Conservation (phyloP, 2,888 invertebrate genomes). For the Tupiocoris notatus region DNA sequence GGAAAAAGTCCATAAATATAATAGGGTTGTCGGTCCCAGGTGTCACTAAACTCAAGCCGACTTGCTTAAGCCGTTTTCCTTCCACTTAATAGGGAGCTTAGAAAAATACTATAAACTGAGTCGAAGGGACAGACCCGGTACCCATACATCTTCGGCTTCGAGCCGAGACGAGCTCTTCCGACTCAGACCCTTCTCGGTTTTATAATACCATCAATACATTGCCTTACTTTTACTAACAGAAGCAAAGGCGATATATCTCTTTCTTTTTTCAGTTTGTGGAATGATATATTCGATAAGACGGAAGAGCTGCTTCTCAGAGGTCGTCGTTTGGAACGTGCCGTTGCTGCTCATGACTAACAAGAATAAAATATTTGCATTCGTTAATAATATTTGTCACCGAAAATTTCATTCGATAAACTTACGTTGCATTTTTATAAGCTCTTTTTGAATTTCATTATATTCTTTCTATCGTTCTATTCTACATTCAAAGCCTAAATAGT, state of each 20-base stretch:
- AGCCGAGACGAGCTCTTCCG: slow-evolving; percentile 1
- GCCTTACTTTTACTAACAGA: slow-evolving; percentile 15
- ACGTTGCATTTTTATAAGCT: no score
- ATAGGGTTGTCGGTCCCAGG: slow-evolving; percentile 32
- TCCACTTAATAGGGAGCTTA: slow-evolving; percentile 42
- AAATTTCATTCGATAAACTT: no score
- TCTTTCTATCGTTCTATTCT: no score
- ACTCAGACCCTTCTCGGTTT: slow-evolving; percentile 23
- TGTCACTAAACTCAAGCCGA: slow-evolving; percentile 39
- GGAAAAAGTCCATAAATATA: slow-evolving; percentile 40
- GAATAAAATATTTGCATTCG: no score
- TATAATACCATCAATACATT: slow-evolving; percentile 41
- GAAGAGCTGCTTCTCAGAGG: neutral
- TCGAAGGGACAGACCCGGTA: neutral
- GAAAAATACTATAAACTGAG: slow-evolving; percentile 41
- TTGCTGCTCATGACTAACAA: no score
- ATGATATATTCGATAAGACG: slow-evolving; percentile 20
- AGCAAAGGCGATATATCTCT: slow-evolving; percentile 17
- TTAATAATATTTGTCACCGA: no score
- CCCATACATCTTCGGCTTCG: slow-evolving; percentile 26
- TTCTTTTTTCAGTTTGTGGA: slow-evolving; percentile 19
- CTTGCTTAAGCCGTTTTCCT: slow-evolving; percentile 39
- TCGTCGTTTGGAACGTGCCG: no score
- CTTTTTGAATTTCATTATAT: no score
- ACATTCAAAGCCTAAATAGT: no score